phyloP scores from a whole-genome alignment of 2,113 vertebrate genomes.

The Propithecus coquereli region DNA sequence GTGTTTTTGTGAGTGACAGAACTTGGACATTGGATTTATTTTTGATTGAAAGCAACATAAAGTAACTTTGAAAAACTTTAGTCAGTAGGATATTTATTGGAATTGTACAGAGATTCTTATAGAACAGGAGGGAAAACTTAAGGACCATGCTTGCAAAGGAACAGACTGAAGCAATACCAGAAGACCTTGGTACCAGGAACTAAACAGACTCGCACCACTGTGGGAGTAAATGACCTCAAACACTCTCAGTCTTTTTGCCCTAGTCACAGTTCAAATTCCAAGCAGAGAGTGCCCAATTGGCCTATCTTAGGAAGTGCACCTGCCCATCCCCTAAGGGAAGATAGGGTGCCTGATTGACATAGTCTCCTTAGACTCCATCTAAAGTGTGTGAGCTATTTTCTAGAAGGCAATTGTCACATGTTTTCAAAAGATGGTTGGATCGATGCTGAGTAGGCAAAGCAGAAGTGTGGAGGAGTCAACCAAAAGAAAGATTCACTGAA shows the following conservation, averaged over 20 bases:
- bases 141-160: background rate
- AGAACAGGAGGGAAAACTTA: background rate
- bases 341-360: accelerated
- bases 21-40: background rate
- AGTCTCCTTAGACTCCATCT: background rate
- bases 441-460: background rate
- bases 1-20: background rate
- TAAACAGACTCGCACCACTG: background rate
- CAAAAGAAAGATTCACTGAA: background rate
- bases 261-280: background rate
- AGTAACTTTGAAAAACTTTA: background rate
- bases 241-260: background rate
- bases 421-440: background rate
- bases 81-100: background rate
- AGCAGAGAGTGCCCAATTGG: background rate
- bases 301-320: background rate
- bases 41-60: background rate
- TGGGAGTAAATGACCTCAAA: background rate
- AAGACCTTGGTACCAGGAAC: background rate
- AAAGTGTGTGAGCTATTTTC: background rate
- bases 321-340: background rate
- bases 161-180: background rate
- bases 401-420: too few relatives aligned
- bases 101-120: background rate
- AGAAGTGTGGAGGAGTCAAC: too few relatives aligned